Conservation (phyloP, 2,113 vertebrate genomes). For the Alaudala cheleensis region DNA sequence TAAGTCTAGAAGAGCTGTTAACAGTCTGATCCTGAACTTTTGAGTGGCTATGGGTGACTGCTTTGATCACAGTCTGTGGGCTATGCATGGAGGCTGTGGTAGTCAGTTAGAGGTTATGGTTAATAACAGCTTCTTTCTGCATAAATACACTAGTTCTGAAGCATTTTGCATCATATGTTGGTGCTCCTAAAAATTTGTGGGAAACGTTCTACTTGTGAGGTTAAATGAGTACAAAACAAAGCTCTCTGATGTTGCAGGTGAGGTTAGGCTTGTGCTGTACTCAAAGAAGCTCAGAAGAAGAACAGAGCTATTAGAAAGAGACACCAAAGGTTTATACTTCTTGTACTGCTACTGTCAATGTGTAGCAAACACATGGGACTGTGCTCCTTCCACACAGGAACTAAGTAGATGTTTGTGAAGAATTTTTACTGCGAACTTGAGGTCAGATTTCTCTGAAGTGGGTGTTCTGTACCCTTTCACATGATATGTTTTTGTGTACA, state of each 20-base stretch:
- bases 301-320: not conserved
- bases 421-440: conserved; percentile 34
- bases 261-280: not conserved
- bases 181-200: not conserved
- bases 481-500: conserved; percentile 44
- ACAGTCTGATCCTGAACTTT: not conserved
- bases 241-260: not conserved
- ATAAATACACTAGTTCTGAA: not conserved
- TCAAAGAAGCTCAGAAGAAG: not conserved
- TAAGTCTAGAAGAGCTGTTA: not conserved
- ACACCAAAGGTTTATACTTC: not conserved
- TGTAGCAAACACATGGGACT: not conserved
- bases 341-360: not conserved
- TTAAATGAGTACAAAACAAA: not conserved
- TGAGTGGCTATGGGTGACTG: not conserved
- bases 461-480: not conserved
- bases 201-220: not conserved
- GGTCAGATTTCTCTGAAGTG: conserved; percentile 39
- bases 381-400: not conserved
- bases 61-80: not conserved
- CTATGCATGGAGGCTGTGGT: not conserved
- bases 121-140: not conserved
- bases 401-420: conserved; percentile 4
- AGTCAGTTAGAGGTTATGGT: not conserved
- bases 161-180: not conserved